Base-by-base conservation (phyloP, 2,797 vertebrate genomes). In the Propithecus perrieri region DNA sequence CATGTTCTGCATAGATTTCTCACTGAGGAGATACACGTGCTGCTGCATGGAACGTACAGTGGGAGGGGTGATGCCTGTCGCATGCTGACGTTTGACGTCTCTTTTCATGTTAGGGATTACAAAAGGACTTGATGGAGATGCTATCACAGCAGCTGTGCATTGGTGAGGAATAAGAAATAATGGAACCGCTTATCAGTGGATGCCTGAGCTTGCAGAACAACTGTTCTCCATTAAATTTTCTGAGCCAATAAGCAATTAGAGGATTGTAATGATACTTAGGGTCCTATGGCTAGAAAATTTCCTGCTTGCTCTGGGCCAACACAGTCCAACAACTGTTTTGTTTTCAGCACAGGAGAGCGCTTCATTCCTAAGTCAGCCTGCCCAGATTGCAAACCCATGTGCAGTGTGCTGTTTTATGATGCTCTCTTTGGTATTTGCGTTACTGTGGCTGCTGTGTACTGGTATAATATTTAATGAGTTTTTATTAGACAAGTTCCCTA, bases 1-100 rank as follows among this genome's bases (percentile, higher is more conserved):
- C 8, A 48, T 15, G 15, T 50, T 69, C 3, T n/a, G 15, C 30
- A n/a, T 1, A 35, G 24, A 24, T 78, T 69, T 93, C 24, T 28
- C 33, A 24, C 3, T 59, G 38, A 67, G 74, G 48, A 72, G 28
- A 48, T 33, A n/a, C 75, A 46, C 0, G 5, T 18, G 6, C 30
- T 3, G 1, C 30, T 30, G 4, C 26, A 0, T 43, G 11, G 69
- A 63, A 30, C 11, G 1, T 0, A 0, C 2, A 0, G 0, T 15
- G 7, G 2, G 15, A 38, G 1, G 28, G 24, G 18, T 5, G 13
- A 33, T 11, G 59, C 50, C 7, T n/a, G 15, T 65, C 2, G 1
- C 24, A 24, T 33, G 38, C 43, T 55, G 74, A 59, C 14, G n/a
- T n/a, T n/a, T 1, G 0, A 28, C 67, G 7, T 33, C 63, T 69